Evolutionary conservation across 2,797 vertebrate genomes (phyloP).

Genomic region (Parauchenoglanis punctatus): DNA sequence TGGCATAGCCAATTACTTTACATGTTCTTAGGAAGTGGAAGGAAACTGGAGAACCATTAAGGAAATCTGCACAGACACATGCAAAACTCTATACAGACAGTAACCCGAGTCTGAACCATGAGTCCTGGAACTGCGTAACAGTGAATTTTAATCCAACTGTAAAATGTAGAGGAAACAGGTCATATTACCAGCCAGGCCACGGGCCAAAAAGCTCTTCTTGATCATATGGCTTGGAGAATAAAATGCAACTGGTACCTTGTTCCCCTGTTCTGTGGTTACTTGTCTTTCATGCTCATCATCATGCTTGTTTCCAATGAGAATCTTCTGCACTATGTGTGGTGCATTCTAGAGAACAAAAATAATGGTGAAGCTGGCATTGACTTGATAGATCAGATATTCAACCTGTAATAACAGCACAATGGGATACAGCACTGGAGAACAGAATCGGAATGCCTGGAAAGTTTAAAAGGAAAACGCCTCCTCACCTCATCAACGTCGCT

Average conservation of each 20-base stretch:
- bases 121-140: background rate
- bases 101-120: background rate
- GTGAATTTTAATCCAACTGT: background rate
- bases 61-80: background rate
- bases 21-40: background rate
- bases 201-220: background rate
- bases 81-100: background rate
- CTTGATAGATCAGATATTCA: background rate
- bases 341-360: constrained; percentile 71
- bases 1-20: background rate
- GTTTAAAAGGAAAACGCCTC: background rate
- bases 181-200: background rate
- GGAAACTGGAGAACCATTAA: background rate
- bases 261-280: constrained; percentile 86
- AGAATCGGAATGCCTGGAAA: background rate
- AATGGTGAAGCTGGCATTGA: background rate
- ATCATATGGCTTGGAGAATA: background rate
- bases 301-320: constrained; percentile 90
- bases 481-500: constrained; percentile 91
- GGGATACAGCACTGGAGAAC: background rate
- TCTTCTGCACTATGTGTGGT: constrained; percentile 84
- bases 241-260: constrained; percentile 76
- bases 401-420: background rate
- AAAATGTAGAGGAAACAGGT: background rate
- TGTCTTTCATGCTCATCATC: constrained; percentile 86